Evolutionary conservation across 2,888 invertebrate species (phyloP).

Genomic region (Cheilosia variabilis): DNA sequence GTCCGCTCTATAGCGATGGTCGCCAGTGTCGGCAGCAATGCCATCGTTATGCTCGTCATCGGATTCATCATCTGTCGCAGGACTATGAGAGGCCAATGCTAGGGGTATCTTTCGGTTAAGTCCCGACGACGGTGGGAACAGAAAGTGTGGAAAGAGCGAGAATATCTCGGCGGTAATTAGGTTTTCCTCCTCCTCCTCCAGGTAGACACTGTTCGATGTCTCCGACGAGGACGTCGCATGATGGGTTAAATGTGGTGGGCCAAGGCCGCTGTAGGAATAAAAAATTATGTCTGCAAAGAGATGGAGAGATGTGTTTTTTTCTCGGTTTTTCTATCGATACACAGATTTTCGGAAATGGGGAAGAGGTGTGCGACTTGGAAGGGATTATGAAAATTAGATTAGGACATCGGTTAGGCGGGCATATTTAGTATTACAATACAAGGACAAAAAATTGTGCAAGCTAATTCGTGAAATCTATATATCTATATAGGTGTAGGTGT

Average conservation of each 20-base stretch:
- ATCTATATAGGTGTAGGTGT: slow-evolving; percentile 39
- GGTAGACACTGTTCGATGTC: slow-evolving; percentile 85
- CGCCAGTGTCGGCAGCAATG: slow-evolving; percentile 56
- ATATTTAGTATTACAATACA: not conserved
- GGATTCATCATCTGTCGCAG: slow-evolving; percentile 82
- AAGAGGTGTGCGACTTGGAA: not conserved
- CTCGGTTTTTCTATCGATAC: slow-evolving; percentile 50
- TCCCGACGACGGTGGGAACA: slow-evolving; percentile 85
- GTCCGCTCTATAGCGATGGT: slow-evolving; percentile 80
- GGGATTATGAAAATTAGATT: not conserved
- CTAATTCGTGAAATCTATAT: slow-evolving; percentile 60
- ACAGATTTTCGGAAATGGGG: slow-evolving; percentile 19
- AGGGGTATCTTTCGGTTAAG: slow-evolving; percentile 82
- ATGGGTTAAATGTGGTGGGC: slow-evolving; percentile 80
- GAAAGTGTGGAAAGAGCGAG: slow-evolving; percentile 85
- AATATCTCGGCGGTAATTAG: slow-evolving; percentile 85
- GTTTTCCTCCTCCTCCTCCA: slow-evolving; percentile 80
- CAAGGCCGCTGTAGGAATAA: slow-evolving; percentile 85
- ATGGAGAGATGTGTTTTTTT: slow-evolving; percentile 75
- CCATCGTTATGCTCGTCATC: slow-evolving; percentile 79
- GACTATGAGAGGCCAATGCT: slow-evolving; percentile 84
- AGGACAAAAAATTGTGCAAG: slow-evolving; percentile 52
- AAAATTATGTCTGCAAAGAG: slow-evolving; percentile 76
- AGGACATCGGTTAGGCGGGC: not conserved
- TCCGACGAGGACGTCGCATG: slow-evolving; percentile 79